These are phyloP conservation scores for Delphinapterus leucas DNA, from an alignment of 2,113 vertebrate genomes.

Conservation along the genomic window DNA sequence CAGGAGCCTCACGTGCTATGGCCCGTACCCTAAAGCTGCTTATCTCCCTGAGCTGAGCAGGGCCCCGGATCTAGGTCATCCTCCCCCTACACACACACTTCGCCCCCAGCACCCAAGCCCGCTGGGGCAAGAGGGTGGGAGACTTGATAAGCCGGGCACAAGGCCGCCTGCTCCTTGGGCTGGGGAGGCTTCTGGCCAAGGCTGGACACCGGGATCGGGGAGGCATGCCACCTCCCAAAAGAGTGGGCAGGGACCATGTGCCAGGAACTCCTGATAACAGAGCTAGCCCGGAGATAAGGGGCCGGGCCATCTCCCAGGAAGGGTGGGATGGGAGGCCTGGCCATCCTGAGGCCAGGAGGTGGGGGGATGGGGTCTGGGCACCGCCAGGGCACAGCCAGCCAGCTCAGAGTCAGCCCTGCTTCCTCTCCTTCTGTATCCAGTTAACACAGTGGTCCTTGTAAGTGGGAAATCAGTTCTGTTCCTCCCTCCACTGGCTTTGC, in stretches of 20 bases:
- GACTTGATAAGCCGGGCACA: slow-evolving; percentile 53
- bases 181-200: background rate
- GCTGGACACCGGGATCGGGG: background rate
- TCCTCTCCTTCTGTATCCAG: background rate
- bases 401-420: background rate
- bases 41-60: slow-evolving; percentile 21
- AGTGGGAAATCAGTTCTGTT: background rate
- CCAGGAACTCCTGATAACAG: slow-evolving; percentile 20
- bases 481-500: background rate
- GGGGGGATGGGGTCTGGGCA: background rate
- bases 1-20: background rate
- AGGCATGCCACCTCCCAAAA: background rate
- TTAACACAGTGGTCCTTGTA: background rate
- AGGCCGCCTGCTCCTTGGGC: background rate
- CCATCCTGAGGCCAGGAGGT: background rate
- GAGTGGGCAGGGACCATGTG: background rate
- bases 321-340: background rate
- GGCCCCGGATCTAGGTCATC: background rate
- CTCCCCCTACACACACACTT: background rate
- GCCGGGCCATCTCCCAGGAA: background rate
- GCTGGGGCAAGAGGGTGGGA: background rate
- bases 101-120: background rate
- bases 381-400: no score
- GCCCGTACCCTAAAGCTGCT: slow-evolving; percentile 27
- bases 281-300: background rate